Evolutionary conservation across 2,888 invertebrate species (phyloP), one percentile per base, ranked within the genome.

Genomic region (Trimorus sp.): DNA sequence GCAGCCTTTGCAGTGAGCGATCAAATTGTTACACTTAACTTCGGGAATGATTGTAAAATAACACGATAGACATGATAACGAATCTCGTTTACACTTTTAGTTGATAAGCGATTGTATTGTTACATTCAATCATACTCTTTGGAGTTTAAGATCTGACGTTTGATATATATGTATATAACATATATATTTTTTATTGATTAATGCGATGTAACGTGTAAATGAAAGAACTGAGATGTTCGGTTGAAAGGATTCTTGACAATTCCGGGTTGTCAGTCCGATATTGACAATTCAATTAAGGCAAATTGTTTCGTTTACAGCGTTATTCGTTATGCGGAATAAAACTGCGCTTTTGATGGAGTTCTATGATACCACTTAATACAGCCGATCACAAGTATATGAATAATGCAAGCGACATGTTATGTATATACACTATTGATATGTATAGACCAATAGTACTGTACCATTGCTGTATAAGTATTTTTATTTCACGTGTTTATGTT

Each of bases 101-200:
- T 74, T 65, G 15, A n/a, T 74, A 63, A 63, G 37, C 56, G 12
- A 73, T 65, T 58, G 53, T 58, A 74, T 65, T 66, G 49, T 66
- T 66, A 75, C 12, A 58, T 40, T 38, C 40, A 36, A 70, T 36
- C 42, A 16, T 63, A 58, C 14, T 59, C 26, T 58, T 12, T 51
- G 49, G 36, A 75, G 51, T 66, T 59, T 40, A 66, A 75, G 53
- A 75, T 66, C 66, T 76, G 60, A 76, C 12, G 42, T 58, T 56
- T 48, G 12, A 49, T 60, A 66, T 66, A 53, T 75, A 69, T 69
- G 38, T 76, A 69, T 59, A 62, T 76, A 63, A 49, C 53, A 77
- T 69, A 76, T 75, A 66, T 56, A 56, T 76, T 68, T 76, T 58
- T 1, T 76, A 63, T 69, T 38, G 7, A 54, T 68, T 66, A 75